Conservation (phyloP, 2,113 vertebrate species). For the Arizona elegans region DNA sequence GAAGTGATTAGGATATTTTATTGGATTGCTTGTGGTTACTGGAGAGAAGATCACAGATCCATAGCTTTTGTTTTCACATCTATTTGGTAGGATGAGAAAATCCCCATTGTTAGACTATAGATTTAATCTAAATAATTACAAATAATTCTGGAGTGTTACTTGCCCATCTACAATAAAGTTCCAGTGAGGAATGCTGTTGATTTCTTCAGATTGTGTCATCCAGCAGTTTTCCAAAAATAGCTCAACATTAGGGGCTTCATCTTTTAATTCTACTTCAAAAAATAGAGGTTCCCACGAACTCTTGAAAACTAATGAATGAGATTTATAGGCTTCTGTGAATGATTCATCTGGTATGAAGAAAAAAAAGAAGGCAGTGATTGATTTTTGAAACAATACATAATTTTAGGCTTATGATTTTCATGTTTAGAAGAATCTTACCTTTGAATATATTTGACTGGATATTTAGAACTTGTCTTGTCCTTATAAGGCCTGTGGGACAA, state of each 20-base stretch:
- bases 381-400: background rate
- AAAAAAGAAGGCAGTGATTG: background rate
- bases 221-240: constrained; percentile 51
- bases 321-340: constrained; percentile 35
- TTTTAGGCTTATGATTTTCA: background rate
- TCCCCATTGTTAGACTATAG: background rate
- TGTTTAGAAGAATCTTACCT: constrained; percentile 45
- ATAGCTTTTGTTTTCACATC: constrained; percentile 34
- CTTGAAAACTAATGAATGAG: background rate
- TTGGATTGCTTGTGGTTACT: constrained; percentile 12
- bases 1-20: constrained; percentile 42
- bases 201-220: constrained; percentile 35
- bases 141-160: background rate
- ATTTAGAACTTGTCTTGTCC: constrained; percentile 43
- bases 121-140: background rate
- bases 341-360: constrained; percentile 31
- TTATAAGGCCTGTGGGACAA: constrained; percentile 39
- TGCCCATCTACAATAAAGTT: constrained; percentile 47
- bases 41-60: constrained; percentile 38
- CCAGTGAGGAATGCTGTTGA: constrained; percentile 34
- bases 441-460: constrained; percentile 54
- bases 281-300: background rate
- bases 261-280: constrained; percentile 54
- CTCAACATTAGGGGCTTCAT: background rate
- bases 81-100: constrained; percentile 34